These are phyloP conservation scores for Mimachlamys varia DNA, from an alignment of 2,888 invertebrate genomes.

Conservation along the genomic window DNA sequence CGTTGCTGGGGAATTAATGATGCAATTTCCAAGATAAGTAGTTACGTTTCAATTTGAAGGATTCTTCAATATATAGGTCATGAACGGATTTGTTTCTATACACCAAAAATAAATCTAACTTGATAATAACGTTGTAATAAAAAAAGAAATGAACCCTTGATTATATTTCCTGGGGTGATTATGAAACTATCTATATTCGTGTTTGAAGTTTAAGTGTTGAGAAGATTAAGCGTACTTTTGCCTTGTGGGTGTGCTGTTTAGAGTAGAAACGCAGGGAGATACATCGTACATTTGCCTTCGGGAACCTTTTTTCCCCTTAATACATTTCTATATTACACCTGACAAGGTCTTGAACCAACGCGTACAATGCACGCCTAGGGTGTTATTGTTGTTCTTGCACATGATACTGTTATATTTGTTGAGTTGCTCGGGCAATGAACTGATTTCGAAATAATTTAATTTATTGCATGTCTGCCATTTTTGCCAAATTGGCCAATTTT, in stretches of 20 bases:
- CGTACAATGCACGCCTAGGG: no score
- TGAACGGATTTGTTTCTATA: neutral
- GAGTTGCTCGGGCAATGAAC: no score
- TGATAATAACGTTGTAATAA: neutral
- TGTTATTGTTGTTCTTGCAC: no score
- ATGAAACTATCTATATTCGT: neutral
- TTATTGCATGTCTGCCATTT: no score
- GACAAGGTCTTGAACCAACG: no score
- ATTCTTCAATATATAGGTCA: neutral
- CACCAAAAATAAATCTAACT: neutral
- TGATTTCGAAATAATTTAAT: no score
- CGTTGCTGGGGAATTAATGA: neutral
- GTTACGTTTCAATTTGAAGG: neutral
- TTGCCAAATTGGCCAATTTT: no score
- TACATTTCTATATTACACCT: no score
- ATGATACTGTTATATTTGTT: no score
- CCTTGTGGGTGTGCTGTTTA: neutral
- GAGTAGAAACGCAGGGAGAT: neutral
- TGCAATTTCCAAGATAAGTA: neutral
- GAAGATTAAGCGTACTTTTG: no score
- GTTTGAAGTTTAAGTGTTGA: neutral
- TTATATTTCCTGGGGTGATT: neutral
- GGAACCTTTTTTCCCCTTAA: no score
- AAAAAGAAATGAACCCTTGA: neutral
- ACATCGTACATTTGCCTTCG: neutral